Evolutionary conservation across 2,113 vertebrate species (phyloP), one percentile per base, ranked within the genome.

Genomic region (Urocolius indicus): DNA sequence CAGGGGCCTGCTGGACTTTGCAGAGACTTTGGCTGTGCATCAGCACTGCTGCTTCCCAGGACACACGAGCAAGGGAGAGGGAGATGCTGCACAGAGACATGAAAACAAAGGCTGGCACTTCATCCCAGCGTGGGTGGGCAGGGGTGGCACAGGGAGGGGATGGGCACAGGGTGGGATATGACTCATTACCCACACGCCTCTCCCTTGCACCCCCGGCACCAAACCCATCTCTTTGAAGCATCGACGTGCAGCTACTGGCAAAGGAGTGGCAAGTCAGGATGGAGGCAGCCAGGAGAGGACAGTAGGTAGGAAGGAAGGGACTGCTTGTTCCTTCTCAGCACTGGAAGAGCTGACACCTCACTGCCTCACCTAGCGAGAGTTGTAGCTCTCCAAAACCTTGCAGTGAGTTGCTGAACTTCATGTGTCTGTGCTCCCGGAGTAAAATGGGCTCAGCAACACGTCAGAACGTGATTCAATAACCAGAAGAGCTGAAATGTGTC

Each of bases 201-300:
- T 58, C 58, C 54, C 79, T 26, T 21, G 73, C 55, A 43, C 55
- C 29, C 16, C 6, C 66, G 0, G 4, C 52, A 72, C 52, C 26
- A 3, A 45, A 10, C 59, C 23, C 34, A 20, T 29, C 29, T 10
- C 67, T 69, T 13, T 49, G 61, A 72, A 72, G 54, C 36, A 22
- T 16, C 2, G 0, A 67, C 58, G 69, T 5, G 41, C 20, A 10
- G 34, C 84, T 54, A 20, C 38, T 0, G 10, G 79, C 61, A 58
- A 77, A 80, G 89, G 59, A 86, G 59, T 3, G 43, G 76, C 38
- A n/a, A 36, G 52, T 29, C 32, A 38, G 68, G 0, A 7, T 10
- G 57, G 45, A 75, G 27, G 62, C 62, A 88, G 74, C 51, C n/a
- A 34, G 43, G 75, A 66, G 38, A 61, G 46, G 22, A 63, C 78